Percentiles rank a stretch among this genome's conserved stretches.
Evolutionary conservation across 2,113 vertebrate genomes (phyloP).

Genomic region (Campylomormyrus tamandua): DNA sequence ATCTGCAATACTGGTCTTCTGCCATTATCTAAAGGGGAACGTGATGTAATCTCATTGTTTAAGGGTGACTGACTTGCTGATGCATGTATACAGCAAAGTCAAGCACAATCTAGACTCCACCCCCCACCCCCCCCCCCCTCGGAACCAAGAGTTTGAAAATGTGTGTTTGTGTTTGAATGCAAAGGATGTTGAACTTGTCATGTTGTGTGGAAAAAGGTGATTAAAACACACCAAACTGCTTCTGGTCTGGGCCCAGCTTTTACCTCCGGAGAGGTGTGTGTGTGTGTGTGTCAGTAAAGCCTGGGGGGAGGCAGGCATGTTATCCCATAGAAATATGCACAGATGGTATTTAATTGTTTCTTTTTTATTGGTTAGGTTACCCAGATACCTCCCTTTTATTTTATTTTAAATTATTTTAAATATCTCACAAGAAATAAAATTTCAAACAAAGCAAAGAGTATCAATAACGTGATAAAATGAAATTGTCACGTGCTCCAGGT

Average conservation of each 20-base stretch:
- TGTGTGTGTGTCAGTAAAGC: neutral
- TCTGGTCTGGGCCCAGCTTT: neutral
- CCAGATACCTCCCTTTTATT: constrained; percentile 46
- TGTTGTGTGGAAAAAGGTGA: neutral
- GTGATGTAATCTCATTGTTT: neutral
- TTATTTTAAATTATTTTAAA: constrained; percentile 38
- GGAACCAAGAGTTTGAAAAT: neutral
- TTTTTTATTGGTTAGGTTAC: constrained; percentile 45
- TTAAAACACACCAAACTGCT: neutral
- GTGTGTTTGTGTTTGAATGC: neutral
- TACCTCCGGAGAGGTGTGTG: neutral
- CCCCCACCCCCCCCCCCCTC: neutral
- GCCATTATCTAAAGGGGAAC: neutral
- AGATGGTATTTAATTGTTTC: neutral
- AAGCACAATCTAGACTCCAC: neutral
- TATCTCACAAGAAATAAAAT: constrained; percentile 21
- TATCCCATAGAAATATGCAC: neutral
- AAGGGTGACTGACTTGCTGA: neutral
- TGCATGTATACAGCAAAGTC: neutral
- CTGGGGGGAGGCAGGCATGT: neutral
- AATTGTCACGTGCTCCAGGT: constrained; percentile 39
- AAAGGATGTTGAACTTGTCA: neutral
- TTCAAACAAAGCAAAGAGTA: constrained; percentile 17
- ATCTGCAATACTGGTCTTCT: neutral
- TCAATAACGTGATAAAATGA: constrained; percentile 32